Base-by-base conservation (phyloP, 2,888 invertebrate genomes). In the Onthophagus sagittarius region DNA sequence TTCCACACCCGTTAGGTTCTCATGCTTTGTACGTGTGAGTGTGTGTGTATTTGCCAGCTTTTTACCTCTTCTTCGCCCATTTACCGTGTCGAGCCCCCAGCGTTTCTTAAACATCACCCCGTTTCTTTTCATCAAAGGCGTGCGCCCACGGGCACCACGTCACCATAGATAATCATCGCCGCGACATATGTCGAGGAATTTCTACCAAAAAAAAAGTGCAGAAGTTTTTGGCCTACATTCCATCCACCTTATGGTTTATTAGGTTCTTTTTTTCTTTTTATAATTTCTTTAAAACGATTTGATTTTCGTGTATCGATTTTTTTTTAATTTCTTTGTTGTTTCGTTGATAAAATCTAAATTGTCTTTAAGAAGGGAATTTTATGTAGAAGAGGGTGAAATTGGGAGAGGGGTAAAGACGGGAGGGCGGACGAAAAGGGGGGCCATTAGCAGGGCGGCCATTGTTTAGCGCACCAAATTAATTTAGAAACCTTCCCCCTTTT, bases 381-480 rank as follows among this genome's bases (percentile, higher is more conserved):
- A n/a, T 31, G 33, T 23, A 13, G 9, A 11, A 63, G 63, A 14
- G 64, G 64, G 64, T 6, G 64, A 15, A 9, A 15, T 2, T 23
- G 79, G 79, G 80, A 79, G 77, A 76, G 77, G 23, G 23, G 23
- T 23, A 23, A 73, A 77, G 84, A 85, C 85, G 85, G 84, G 83
- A 31, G 67, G 23, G 64, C 15, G 31, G 67, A 23, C 7, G 67
- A 6, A 23, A 32, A 32, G 67, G 23, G 23, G 67, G 67, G 84
- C 85, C 85, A 85, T 86, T 86, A 86, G 84, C 83, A 83, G 82
- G 83, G 83, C 84, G 83, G 83, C 85, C 85, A 86, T 87, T 86
- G 86, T 86, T 86, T 86, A 85, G 86, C 85, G 82, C 82, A 82
- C 84, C 83, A 86, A 86, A 86, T 86, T 86, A 86, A 86, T 86